Percentiles rank a stretch among this genome's conserved stretches.
These are phyloP conservation scores for Latrodectus geometricus DNA, from an alignment of 1,140 invertebrate genomes.

Conservation along the genomic window DNA sequence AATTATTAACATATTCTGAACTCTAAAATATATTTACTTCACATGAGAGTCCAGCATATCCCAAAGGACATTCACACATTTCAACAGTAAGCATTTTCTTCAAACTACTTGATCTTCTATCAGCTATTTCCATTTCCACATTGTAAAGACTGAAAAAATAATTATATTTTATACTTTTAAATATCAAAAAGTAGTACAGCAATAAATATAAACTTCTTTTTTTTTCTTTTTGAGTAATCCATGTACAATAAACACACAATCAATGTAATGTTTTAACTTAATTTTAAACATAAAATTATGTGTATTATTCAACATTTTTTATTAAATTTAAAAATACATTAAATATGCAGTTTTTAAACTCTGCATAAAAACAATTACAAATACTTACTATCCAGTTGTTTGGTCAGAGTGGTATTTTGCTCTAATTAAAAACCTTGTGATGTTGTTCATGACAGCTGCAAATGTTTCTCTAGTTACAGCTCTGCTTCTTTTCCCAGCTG, in stretches of 20 bases:
- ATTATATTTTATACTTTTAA: too few relatives aligned
- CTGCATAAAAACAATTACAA: not conserved
- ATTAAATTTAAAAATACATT: too few relatives aligned
- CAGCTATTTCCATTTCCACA: constrained; percentile 71
- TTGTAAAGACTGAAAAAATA: constrained; percentile 68
- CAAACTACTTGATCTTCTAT: constrained; percentile 65
- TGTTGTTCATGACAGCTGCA: constrained; percentile 83
- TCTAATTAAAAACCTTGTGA: constrained; percentile 85
- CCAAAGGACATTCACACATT: constrained; percentile 74
- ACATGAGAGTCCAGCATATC: constrained; percentile 84
- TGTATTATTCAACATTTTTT: too few relatives aligned
- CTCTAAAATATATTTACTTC: constrained; percentile 70
- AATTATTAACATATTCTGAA: not conserved
- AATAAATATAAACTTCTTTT: too few relatives aligned
- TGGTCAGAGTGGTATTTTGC: constrained; percentile 95
- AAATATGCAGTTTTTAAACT: not conserved
- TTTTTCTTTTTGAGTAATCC: too few relatives aligned
- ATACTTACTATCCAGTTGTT: constrained; percentile 80
- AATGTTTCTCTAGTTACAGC: constrained; percentile 81
- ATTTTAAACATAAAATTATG: too few relatives aligned
- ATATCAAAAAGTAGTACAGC: too few relatives aligned
- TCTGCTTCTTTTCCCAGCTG: constrained; percentile 70
- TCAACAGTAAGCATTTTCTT: constrained; percentile 70
- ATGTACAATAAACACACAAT: too few relatives aligned
- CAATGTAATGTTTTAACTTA: too few relatives aligned